Base-by-base conservation (phyloP, 35 echinoderm and acorn worm species). In the Anneissia japonica region DNA sequence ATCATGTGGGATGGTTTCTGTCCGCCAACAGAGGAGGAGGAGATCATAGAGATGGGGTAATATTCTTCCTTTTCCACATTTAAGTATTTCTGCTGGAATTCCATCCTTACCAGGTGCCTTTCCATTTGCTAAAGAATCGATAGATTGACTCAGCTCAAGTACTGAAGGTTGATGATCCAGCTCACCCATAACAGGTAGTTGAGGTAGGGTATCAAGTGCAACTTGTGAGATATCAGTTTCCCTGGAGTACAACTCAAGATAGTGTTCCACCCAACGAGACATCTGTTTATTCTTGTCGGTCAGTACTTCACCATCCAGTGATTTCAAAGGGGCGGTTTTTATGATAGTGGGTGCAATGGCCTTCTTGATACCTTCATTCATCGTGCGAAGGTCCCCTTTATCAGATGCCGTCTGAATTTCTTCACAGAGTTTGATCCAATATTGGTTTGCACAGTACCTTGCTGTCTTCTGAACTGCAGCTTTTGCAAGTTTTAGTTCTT, bases 1-100 rank as follows among this genome's bases (percentile, higher is more conserved):
- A 30, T 78, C 39, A 35, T 77, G 84, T 37, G 84, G 74, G 26
- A 86, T 74, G 11, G 38, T 12, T 4, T 74, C 84, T 74, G 76
- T 74, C 34, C n/a, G 76, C 74, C 84, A 86, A 38, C 74, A 77
- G 74, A 86, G 84, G 78, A 35, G 78, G 39, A 86, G 73, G 28
- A 79, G 84, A 16, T 86, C 74, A 36, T 86, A 37, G 30, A 78
- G 74, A 31, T 76, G 36, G 34, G 72, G 73, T 40, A 86, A 38
- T 5, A 86, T 35, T 14, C 35, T 17, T 77, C 36, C 23, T 40
- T 78, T 86, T 76, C 84, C n/a, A n/a, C n/a, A n/a, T n/a, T n/a
- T n/a, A n/a, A n/a, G n/a, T n/a, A n/a, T n/a, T n/a, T n/a, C n/a
- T n/a, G n/a, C n/a, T n/a, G n/a, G n/a, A n/a, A n/a, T n/a, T n/a